A percentile compares a stretch with the other conserved stretches of the same genome.
These are phyloP conservation scores for Bombus pascuorum DNA, from an alignment of 1,140 invertebrate genomes.

Conservation along the genomic window DNA sequence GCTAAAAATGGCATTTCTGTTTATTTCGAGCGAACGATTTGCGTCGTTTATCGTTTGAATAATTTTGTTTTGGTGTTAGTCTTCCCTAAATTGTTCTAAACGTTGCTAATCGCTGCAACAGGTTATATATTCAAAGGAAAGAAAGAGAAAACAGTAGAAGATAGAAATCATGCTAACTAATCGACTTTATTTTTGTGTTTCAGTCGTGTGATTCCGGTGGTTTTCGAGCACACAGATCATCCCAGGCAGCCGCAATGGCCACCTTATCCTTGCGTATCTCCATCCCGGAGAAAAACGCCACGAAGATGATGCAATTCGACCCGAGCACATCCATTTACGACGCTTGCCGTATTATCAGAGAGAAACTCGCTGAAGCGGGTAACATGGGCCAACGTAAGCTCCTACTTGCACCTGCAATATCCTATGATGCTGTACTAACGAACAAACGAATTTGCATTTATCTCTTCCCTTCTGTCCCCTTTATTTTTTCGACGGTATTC, in stretches of 20 bases:
- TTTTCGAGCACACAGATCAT: slow-evolving; percentile 72
- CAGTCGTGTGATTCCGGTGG: slow-evolving; percentile 77
- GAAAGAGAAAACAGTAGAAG: neutral
- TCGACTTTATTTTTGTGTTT: slow-evolving; percentile 56
- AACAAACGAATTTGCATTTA: slow-evolving; percentile 17
- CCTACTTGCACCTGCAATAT: slow-evolving; percentile 28
- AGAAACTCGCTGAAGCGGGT: slow-evolving; percentile 94
- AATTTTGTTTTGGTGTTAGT: too few species aligned
- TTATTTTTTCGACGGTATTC: neutral
- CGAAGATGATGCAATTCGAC: slow-evolving; percentile 99
- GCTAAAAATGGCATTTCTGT: neutral
- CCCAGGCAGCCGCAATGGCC: slow-evolving; percentile 83
- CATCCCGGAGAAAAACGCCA: slow-evolving; percentile 95
- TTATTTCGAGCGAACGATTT: neutral
- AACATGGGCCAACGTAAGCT: slow-evolving; percentile 92
- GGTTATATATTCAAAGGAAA: neutral
- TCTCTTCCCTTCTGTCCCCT: neutral
- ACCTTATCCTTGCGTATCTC: slow-evolving; percentile 96
- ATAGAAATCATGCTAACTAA: neutral
- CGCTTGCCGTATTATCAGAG: slow-evolving; percentile 96
- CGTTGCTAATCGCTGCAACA: too few species aligned
- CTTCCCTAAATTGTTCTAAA: too few species aligned
- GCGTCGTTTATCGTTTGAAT: neutral
- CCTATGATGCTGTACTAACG: slow-evolving; percentile 7
- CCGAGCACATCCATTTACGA: slow-evolving; percentile 96